These are phyloP conservation scores for Habroteleia sp. DNA, from an alignment of 2,888 invertebrate genomes.

Conservation along the genomic window DNA sequence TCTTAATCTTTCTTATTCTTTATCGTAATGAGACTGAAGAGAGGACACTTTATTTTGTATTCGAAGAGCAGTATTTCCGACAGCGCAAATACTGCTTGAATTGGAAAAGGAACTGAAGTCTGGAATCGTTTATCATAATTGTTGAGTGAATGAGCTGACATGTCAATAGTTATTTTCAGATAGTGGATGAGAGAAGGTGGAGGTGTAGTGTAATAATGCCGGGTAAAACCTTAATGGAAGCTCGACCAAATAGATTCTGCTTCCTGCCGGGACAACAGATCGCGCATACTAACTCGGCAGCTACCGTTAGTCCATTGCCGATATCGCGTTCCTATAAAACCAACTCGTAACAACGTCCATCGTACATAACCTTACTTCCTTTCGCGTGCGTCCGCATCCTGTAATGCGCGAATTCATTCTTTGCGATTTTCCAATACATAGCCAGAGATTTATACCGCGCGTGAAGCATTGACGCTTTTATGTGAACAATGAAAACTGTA, in stretches of 20 bases:
- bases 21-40: too few species aligned
- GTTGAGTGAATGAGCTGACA: too few species aligned
- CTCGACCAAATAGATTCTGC: constrained; percentile 69
- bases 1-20: too few species aligned
- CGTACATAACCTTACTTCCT: constrained; percentile 64
- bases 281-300: constrained; percentile 75
- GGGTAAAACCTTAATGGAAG: constrained; percentile 72
- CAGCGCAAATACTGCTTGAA: too few species aligned
- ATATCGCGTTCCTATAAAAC: constrained; percentile 56
- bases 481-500: constrained; percentile 19
- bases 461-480: constrained; percentile 17
- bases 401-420: constrained; percentile 37
- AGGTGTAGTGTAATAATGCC: constrained; percentile 69
- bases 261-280: constrained; percentile 77
- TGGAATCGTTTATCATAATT: too few species aligned
- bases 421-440: constrained; percentile 18
- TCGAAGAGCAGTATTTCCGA: too few species aligned
- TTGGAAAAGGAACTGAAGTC: too few species aligned
- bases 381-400: constrained; percentile 43
- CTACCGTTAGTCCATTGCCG: constrained; percentile 69
- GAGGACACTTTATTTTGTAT: too few species aligned
- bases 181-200: constrained; percentile 27
- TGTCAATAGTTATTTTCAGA: constrained; percentile 15
- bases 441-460: constrained; percentile 19
- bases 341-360: constrained; percentile 26